Conservation (phyloP, 2,113 vertebrate species). For the Oceanodroma tethys region DNA sequence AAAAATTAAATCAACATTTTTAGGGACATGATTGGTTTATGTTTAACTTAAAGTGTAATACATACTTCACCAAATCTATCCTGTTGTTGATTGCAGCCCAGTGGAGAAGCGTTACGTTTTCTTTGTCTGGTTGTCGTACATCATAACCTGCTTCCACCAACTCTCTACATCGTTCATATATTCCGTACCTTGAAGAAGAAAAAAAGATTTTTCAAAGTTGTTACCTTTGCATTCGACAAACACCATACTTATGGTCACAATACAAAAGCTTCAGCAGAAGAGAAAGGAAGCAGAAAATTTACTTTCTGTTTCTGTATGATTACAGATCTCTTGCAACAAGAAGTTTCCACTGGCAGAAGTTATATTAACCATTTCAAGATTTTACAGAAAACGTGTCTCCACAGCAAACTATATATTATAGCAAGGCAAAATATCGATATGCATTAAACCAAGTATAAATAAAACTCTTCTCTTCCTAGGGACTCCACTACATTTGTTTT, state of each 20-base stretch:
- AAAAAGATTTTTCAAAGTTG: background rate
- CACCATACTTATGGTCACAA: background rate
- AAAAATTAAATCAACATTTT: background rate
- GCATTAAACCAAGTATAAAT: background rate
- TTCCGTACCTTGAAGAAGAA: conserved; percentile 84
- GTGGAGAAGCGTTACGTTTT: conserved; percentile 97
- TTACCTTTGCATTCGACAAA: background rate
- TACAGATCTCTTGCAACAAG: background rate
- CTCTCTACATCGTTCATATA: conserved; percentile 95
- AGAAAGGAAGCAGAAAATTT: background rate
- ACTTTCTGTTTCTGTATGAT: background rate
- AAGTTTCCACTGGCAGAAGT: background rate
- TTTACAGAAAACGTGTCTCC: background rate
- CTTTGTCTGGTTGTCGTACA: conserved; percentile 96
- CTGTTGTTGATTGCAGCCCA: conserved; percentile 99
- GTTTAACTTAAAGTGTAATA: background rate
- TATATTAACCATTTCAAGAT: background rate
- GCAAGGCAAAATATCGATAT: background rate
- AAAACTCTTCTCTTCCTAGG: background rate
- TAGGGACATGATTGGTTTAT: background rate
- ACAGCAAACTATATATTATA: background rate
- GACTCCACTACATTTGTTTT: background rate
- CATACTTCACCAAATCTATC: conserved; percentile 96
- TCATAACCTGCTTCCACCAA: conserved; percentile 98
- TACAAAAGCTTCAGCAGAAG: background rate